These are phyloP conservation scores for Amblyjoppa fuscipennis DNA, from an alignment of 2,888 invertebrate species.

Conservation along the genomic window DNA sequence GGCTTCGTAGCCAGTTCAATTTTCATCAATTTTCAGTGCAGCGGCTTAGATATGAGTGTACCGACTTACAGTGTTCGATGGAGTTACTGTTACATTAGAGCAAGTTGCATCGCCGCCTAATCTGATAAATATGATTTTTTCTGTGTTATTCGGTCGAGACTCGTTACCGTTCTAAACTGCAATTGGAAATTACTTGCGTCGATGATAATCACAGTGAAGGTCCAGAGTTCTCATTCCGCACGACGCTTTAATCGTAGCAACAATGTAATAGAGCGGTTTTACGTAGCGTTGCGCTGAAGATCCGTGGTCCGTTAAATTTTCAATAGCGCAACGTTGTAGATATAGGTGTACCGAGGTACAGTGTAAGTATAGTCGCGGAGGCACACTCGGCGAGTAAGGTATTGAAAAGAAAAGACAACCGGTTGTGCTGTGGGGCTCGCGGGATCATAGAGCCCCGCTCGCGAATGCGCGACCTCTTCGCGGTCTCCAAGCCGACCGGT, in stretches of 20 bases:
- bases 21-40: neutral
- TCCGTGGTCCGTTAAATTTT: neutral
- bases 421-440: slow-evolving; percentile 81
- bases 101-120: too few relatives aligned
- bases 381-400: slow-evolving; percentile 63
- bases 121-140: too few relatives aligned
- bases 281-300: neutral
- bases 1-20: neutral
- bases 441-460: slow-evolving; percentile 82
- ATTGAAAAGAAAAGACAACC: slow-evolving; percentile 82
- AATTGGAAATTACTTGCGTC: too few relatives aligned
- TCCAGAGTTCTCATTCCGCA: neutral
- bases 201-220: too few relatives aligned
- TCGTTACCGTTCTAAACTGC: too few relatives aligned
- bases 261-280: neutral
- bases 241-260: neutral
- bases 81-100: too few relatives aligned
- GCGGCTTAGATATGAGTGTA: neutral
- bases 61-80: neutral
- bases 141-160: too few relatives aligned
- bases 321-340: neutral
- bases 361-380: slow-evolving; percentile 13
- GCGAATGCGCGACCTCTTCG: slow-evolving; percentile 81
- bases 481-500: slow-evolving; percentile 50
- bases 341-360: slow-evolving; percentile 11